phyloP scores from a whole-genome alignment of 2,888 invertebrate genomes.

The Pachliopta kotzebuea region DNA sequence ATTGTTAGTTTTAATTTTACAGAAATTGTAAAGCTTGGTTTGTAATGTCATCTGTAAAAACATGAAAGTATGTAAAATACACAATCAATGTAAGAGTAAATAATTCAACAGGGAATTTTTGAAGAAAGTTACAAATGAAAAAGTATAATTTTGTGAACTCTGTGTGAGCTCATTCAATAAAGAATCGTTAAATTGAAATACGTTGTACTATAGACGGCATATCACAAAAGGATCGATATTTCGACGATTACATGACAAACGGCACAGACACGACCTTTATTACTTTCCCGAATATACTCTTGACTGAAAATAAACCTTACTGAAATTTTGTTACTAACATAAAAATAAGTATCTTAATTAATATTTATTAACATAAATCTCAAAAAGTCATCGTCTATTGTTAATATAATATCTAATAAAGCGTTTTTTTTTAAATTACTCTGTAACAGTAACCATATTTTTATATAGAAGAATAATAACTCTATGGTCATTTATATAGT shows the following conservation, averaged over 20 bases:
- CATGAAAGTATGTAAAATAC: too few species aligned
- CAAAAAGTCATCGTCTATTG: too few species aligned
- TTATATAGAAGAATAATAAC: too few species aligned
- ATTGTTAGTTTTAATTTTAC: too few species aligned
- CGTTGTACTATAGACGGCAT: neutral
- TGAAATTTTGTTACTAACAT: neutral
- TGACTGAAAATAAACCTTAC: neutral
- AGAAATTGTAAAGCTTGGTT: too few species aligned
- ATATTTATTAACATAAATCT: too few species aligned
- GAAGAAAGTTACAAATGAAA: neutral
- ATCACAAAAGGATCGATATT: slow-evolving; percentile 3
- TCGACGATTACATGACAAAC: slow-evolving; percentile 4
- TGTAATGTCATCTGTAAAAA: too few species aligned
- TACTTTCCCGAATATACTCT: neutral
- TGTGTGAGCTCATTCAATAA: neutral
- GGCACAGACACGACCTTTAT: slow-evolving; percentile 1
- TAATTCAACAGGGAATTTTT: neutral
- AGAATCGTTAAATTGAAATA: neutral
- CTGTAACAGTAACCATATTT: too few species aligned
- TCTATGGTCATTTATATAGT: too few species aligned
- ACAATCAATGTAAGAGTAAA: too few species aligned
- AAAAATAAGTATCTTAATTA: neutral
- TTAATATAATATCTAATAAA: too few species aligned
- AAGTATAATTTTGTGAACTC: neutral
- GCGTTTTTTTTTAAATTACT: too few species aligned